Conservation (phyloP, 2,113 vertebrate species). For the Chelonoidis abingdonii region DNA sequence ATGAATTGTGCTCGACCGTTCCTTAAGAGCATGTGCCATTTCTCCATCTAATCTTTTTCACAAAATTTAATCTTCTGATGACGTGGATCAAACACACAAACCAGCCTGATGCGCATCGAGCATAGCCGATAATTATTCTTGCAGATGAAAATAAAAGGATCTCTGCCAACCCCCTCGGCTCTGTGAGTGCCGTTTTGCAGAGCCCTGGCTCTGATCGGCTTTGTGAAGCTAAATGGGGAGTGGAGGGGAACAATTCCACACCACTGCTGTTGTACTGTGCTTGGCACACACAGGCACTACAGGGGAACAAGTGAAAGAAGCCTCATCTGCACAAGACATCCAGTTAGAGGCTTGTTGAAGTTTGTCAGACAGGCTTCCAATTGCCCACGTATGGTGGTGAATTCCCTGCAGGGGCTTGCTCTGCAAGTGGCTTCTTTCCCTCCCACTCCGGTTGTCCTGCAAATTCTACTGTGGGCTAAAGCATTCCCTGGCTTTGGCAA, state of each 20-base stretch:
- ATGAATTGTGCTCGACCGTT: background rate
- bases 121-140: background rate
- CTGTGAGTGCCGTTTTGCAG: background rate
- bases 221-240: rapidly evolving
- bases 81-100: background rate
- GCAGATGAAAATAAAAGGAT: background rate
- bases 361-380: background rate
- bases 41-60: background rate
- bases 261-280: background rate
- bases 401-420: background rate
- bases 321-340: background rate
- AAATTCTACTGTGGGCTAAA: background rate
- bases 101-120: background rate
- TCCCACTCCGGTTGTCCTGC: background rate
- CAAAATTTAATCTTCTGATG: conserved; percentile 11
- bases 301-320: background rate
- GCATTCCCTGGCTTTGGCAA: background rate
- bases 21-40: rapidly evolving
- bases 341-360: background rate
- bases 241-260: rapidly evolving
- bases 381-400: background rate
- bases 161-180: background rate
- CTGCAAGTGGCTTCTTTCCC: background rate
- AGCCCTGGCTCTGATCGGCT: background rate
- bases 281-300: background rate